phyloP scores from a whole-genome alignment of 2,113 vertebrate genomes.

The Glaucidium brasilianum region DNA sequence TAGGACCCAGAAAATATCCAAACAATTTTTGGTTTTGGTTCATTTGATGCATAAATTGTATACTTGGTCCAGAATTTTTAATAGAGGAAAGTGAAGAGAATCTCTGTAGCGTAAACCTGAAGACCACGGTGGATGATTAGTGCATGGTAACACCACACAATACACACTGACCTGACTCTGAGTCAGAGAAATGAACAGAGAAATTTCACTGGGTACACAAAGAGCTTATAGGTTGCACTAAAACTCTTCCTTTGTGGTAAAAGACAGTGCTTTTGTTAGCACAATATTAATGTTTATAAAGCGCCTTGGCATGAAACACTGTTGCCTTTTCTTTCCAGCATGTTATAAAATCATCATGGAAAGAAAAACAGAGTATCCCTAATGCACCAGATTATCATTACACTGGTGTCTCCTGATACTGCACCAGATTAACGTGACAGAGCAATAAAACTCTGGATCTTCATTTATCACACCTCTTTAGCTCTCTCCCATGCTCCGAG shows the following conservation, averaged over 20 bases:
- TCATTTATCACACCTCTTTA: neutral
- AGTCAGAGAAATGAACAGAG: neutral
- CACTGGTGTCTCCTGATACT: neutral
- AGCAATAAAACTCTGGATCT: neutral
- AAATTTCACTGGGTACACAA: neutral
- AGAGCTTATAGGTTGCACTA: neutral
- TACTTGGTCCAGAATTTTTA: neutral
- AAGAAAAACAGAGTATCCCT: constrained; percentile 4
- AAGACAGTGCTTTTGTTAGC: neutral
- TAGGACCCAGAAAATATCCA: neutral
- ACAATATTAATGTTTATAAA: neutral
- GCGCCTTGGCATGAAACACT: neutral
- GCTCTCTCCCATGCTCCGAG: neutral
- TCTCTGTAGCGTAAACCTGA: neutral
- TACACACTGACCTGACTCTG: neutral
- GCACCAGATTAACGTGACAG: neutral
- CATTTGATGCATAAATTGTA: accelerated
- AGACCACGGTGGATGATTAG: accelerated
- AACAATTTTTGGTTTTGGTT: neutral
- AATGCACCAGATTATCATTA: neutral
- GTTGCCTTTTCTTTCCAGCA: neutral
- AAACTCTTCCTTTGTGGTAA: neutral
- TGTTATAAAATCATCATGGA: neutral
- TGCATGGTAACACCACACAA: neutral
- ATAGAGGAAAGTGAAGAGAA: neutral